phyloP scores from a whole-genome alignment of 53 echinoderm and acorn worm genomes.

The Actinopyga echinites region DNA sequence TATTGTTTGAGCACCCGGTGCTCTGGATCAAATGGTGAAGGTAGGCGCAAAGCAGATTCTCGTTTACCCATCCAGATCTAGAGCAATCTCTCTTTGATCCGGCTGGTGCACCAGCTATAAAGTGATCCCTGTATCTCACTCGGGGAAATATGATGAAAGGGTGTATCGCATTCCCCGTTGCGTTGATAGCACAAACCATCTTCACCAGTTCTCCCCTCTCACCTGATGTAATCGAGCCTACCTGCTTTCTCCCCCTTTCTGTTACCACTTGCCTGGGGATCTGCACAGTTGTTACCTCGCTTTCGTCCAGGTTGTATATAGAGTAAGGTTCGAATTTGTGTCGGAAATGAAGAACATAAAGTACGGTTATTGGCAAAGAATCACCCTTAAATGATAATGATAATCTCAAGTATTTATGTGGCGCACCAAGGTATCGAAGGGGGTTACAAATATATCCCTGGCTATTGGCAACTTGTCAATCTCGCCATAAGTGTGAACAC shows the following conservation, averaged over 20 bases:
- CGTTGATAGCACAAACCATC: slow-evolving; percentile 16
- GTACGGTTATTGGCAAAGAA: neutral
- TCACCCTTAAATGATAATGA: no score
- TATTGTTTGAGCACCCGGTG: slow-evolving; percentile 2
- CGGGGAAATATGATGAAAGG: slow-evolving; percentile 53
- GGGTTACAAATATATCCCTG: no score
- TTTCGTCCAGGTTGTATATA: slow-evolving; percentile 1
- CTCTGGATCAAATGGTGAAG: slow-evolving; percentile 48
- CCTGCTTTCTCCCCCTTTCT: neutral
- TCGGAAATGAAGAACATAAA: neutral
- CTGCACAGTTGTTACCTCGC: neutral
- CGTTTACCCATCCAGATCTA: slow-evolving; percentile 60
- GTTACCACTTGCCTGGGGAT: neutral
- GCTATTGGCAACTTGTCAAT: no score
- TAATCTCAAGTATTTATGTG: no score
- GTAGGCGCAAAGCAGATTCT: slow-evolving; percentile 26
- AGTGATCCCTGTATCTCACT: slow-evolving; percentile 47
- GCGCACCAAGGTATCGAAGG: no score
- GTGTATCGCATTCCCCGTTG: slow-evolving; percentile 36
- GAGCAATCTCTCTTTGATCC: slow-evolving; percentile 40
- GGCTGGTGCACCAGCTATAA: slow-evolving; percentile 36
- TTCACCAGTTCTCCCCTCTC: slow-evolving; percentile 54
- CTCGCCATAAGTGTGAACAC: no score
- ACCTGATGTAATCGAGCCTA: slow-evolving; percentile 37
- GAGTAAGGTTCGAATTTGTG: neutral